Conservation (phyloP, 2,113 vertebrate genomes). For the Oncorhynchus gorbuscha region DNA sequence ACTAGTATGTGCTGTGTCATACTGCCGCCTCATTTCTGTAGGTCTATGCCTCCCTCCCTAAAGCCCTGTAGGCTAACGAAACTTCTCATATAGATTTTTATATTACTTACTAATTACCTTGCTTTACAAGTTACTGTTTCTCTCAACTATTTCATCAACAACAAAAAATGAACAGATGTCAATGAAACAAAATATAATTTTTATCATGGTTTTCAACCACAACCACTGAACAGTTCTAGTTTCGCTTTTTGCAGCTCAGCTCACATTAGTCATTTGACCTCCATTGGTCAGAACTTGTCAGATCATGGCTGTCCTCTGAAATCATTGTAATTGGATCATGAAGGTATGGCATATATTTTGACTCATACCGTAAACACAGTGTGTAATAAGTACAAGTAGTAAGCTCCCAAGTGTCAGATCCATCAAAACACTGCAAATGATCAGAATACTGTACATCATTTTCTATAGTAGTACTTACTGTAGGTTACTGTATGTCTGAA, state of each 20-base stretch:
- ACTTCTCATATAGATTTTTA: no score
- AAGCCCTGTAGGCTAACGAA: neutral
- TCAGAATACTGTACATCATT: conserved; percentile 7
- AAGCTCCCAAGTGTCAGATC: conserved; percentile 36
- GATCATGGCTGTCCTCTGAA: conserved; percentile 17
- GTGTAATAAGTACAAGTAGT: conserved; percentile 21
- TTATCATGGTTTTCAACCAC: no score
- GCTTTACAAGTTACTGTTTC: neutral
- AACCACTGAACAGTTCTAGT: no score
- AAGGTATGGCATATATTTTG: conserved; percentile 41
- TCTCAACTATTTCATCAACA: neutral
- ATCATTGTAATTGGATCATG: conserved; percentile 41
- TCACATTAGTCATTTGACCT: neutral
- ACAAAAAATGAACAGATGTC: neutral
- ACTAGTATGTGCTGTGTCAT: conserved; percentile 60
- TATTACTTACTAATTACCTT: no score
- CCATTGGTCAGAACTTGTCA: conserved; percentile 12
- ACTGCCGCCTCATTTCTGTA: conserved; percentile 1
- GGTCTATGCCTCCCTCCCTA: neutral
- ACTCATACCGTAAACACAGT: conserved; percentile 43
- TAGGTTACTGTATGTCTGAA: conserved; percentile 32
- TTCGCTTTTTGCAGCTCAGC: neutral
- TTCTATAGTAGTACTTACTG: conserved; percentile 6
- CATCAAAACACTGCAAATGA: conserved; percentile 33
- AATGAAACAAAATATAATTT: neutral